A percentile compares a stretch with the other conserved stretches of the same genome.
Evolutionary conservation across 2,113 vertebrate species (phyloP).

Genomic region (Coptodon rendalli): DNA sequence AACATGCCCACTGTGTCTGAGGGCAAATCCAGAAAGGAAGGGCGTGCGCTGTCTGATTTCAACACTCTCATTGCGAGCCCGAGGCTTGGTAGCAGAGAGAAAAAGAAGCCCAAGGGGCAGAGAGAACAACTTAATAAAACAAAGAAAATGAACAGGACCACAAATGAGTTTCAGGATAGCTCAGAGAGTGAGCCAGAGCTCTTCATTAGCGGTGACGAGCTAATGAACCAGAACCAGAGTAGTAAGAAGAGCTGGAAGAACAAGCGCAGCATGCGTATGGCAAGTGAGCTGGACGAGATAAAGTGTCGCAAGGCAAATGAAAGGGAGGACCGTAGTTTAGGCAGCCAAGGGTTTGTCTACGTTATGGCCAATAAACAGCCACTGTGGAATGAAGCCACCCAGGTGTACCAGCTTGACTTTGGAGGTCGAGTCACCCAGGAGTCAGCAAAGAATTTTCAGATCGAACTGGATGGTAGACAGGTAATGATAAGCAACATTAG

Average conservation of each 20-base stretch:
- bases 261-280: conserved; percentile 86
- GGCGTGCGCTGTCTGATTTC: conserved; percentile 86
- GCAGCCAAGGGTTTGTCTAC: conserved; percentile 95
- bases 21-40: conserved; percentile 91
- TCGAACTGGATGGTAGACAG: conserved; percentile 96
- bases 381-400: conserved; percentile 95
- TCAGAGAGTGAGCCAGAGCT: conserved; percentile 97
- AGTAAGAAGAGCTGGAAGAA: conserved; percentile 97
- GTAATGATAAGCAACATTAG: conserved; percentile 54
- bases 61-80: conserved; percentile 95
- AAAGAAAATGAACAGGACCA: conserved; percentile 92
- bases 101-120: conserved; percentile 94
- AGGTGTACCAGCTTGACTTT: conserved; percentile 98
- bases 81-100: conserved; percentile 87
- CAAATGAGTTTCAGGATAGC: conserved; percentile 95
- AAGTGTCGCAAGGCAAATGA: conserved; percentile 94
- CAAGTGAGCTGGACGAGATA: conserved; percentile 90
- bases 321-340: conserved; percentile 90
- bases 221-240: conserved; percentile 98
- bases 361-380: conserved; percentile 99
- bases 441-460: conserved; percentile 98
- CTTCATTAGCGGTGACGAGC: conserved; percentile 94
- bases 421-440: conserved; percentile 97
- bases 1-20: conserved; percentile 86
- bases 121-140: conserved; percentile 88